phyloP scores from a whole-genome alignment of 2,888 invertebrate genomes.

The Uloborus plumipes region DNA sequence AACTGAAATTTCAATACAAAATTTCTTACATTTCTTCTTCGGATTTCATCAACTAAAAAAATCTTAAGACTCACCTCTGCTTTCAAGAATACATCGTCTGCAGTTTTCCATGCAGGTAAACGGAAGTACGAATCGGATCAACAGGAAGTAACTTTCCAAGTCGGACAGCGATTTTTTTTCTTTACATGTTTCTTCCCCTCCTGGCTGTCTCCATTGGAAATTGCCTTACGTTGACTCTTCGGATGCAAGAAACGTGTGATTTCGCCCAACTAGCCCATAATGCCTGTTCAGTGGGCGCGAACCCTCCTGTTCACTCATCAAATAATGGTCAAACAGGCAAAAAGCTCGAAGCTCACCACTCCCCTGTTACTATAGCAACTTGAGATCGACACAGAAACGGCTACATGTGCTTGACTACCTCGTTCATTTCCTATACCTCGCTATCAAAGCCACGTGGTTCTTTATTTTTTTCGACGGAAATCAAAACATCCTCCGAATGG shows the following conservation, averaged over 20 bases:
- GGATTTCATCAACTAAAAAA: too few species aligned
- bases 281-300: conserved; percentile 36
- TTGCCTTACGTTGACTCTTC: background rate
- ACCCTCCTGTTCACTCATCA: conserved; percentile 54
- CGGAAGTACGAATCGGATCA: too few species aligned
- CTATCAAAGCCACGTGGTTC: conserved; percentile 50
- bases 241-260: conserved; percentile 1
- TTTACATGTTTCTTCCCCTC: too few species aligned
- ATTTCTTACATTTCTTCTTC: too few species aligned
- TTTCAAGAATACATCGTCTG: too few species aligned
- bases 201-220: too few species aligned
- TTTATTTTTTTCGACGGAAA: conserved; percentile 19
- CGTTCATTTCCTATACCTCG: conserved; percentile 56
- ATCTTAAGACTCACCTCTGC: too few species aligned
- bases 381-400: conserved; percentile 52
- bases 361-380: conserved; percentile 58
- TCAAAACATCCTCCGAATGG: background rate
- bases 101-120: too few species aligned
- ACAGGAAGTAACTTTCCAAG: too few species aligned
- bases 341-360: conserved; percentile 45
- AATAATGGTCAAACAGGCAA: conserved; percentile 35
- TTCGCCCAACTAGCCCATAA: conserved; percentile 45
- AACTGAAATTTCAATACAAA: too few species aligned
- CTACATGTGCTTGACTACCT: conserved; percentile 59
- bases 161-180: too few species aligned